Evolutionary conservation across 1,140 invertebrate genomes (phyloP), one percentile per base, ranked within the genome.

Genomic region (Penaeus chinensis): DNA sequence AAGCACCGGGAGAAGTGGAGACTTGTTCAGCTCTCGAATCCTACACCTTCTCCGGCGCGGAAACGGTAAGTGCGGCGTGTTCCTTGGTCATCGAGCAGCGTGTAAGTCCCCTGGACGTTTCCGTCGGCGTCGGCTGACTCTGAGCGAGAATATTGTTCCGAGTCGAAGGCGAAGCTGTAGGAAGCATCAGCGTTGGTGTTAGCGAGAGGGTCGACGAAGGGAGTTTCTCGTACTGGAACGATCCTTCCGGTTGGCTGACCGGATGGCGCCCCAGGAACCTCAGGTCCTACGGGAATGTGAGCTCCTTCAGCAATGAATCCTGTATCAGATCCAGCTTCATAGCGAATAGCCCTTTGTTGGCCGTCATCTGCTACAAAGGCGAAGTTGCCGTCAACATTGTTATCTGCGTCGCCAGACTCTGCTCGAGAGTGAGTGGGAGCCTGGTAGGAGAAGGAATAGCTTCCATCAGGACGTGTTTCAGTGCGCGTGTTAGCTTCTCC

Each of bases 21-120:
- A 90, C 81, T 81, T 90, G 82, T 71, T 90, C 82, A 19, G 82
- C n/a, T 90, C 78, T 90, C 89, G 60, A 90, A 90, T n/a, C 89
- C 89, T 47, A 90, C 61, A 24, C 89, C 89, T 66, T 90, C 60
- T n/a, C 89, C 89, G 61, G 85, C 89, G 18, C 84, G 82, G 84
- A 84, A 90, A 22, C 77, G 54, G 82, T 90, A 83, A 54, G 84
- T 90, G 74, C 85, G 86, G 32, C 83, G 84, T n/a, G 82, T 84
- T 62, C 83, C 84, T 42, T 87, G 81, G 62, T 88, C 85, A 80
- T 92, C 92, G 19, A 91, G 90, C 80, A 92, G 92, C 42, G 91
- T 91, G 90, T 92, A 92, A 27, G 90, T 90, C 18, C 92, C 92
- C 0, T 87, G 80, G 3, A 92, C 91, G 37, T 89, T 90, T 7